Percentiles rank a stretch among this genome's conserved stretches.
phyloP scores from a whole-genome alignment of 64 coral and sea anemone species.

The Anthopleura sola region DNA sequence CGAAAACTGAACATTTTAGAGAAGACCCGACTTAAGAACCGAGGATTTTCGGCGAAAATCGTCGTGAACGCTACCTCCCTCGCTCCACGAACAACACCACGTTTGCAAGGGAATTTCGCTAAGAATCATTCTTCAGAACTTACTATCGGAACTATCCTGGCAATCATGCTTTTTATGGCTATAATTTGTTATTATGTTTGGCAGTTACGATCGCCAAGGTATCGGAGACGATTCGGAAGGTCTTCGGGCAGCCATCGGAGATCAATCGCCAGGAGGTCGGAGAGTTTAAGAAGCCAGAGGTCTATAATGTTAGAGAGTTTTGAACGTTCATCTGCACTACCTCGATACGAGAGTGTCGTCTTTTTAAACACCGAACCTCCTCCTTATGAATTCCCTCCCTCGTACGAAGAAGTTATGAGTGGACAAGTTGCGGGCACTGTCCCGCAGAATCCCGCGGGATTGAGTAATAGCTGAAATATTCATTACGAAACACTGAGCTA shows the following conservation, averaged over 20 bases:
- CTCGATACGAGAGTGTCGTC: conserved; percentile 4
- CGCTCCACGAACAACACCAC: background rate
- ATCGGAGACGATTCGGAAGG: conserved; percentile 23
- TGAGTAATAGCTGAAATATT: background rate
- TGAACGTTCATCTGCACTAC: background rate
- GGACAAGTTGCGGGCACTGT: background rate
- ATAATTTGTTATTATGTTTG: conserved; percentile 1
- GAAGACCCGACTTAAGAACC: background rate
- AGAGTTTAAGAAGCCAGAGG: background rate
- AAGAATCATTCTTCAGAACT: background rate
- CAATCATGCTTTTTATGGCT: background rate
- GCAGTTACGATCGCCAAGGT: background rate
- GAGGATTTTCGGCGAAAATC: background rate
- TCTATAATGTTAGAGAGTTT: background rate
- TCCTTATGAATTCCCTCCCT: conserved; percentile 2
- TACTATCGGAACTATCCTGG: background rate
- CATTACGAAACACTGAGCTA: background rate
- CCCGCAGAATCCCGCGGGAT: background rate
- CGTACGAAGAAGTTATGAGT: background rate
- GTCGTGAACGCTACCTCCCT: background rate
- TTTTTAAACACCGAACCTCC: background rate
- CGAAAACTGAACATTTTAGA: background rate
- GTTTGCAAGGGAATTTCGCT: background rate
- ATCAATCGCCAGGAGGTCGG: background rate
- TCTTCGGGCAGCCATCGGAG: conserved; percentile 3